Conservation (phyloP, 2,888 invertebrate species). For the Platycnemis pennipes region DNA sequence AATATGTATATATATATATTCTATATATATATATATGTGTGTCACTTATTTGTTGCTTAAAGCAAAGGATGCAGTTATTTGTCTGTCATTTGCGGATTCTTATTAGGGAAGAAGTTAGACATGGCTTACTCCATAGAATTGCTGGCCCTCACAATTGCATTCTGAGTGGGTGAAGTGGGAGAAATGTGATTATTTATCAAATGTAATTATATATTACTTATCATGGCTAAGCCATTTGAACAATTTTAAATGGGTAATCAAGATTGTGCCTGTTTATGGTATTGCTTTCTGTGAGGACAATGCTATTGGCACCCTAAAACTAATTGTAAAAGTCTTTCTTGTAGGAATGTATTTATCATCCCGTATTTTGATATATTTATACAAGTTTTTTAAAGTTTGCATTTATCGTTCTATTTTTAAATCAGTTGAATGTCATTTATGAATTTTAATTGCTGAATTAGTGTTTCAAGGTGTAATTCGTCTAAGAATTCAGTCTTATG, state of each 20-base stretch:
- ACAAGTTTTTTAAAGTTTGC: slow-evolving; percentile 69
- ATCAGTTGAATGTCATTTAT: not conserved
- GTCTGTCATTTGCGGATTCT: slow-evolving; percentile 14
- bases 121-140: not conserved
- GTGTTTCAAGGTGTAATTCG: slow-evolving; percentile 31
- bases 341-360: slow-evolving; percentile 68
- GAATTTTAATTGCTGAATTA: slow-evolving; percentile 34
- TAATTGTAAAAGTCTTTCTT: slow-evolving; percentile 54
- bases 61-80: not conserved
- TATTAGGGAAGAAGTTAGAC: slow-evolving; percentile 44
- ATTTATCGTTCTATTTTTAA: slow-evolving; percentile 69
- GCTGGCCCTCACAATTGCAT: not conserved
- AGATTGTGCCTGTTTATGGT: slow-evolving; percentile 40
- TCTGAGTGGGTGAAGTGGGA: slow-evolving; percentile 4
- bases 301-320: slow-evolving; percentile 41
- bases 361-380: slow-evolving; percentile 69
- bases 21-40: too few species aligned
- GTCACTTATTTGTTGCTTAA: slow-evolving; percentile 31
- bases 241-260: slow-evolving; percentile 9
- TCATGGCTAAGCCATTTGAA: slow-evolving; percentile 58
- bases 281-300: slow-evolving; percentile 28
- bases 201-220: slow-evolving; percentile 43
- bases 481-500: slow-evolving; percentile 16
- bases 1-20: too few species aligned
- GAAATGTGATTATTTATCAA: slow-evolving; percentile 45